Base-by-base conservation (phyloP, 2,797 vertebrate genomes). In the Aplochiton taeniatus region DNA sequence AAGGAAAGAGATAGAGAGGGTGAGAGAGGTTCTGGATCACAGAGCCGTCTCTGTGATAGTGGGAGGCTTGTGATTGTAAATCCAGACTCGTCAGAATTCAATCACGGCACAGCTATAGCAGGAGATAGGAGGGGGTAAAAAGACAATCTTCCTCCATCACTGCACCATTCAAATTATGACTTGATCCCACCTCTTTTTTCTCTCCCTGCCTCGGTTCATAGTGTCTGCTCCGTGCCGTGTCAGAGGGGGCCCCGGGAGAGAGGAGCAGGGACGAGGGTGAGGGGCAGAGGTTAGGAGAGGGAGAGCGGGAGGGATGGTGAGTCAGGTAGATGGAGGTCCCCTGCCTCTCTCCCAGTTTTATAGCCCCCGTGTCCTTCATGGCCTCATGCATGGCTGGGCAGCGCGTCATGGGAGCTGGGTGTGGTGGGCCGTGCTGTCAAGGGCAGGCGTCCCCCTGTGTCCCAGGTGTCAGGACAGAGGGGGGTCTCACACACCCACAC, bases 51-150 rank as follows among this genome's bases (percentile, higher is more conserved):
- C 58, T 8, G 54, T 78, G 75, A 81, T 73, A 71, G 70, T 11
- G 9, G 16, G 13, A 0, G 72, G 65, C 46, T 53, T 61, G 73
- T 63, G 73, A 77, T 82, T 85, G 75, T 77, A 79, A 86, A 87
- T 85, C 75, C 58, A 70, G 77, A 79, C 19, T 11, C 12, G 4
- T 73, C 82, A 50, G 63, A 85, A 85, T 86, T 74, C 81, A 89
- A 85, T 85, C 78, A 62, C 63, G 16, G 57, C 44, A 58, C 69
- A 79, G 73, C 67, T 74, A 61, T 54, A 50, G 56, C 53, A 1
- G 45, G 1, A 5, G 17, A 43, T 67, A 20, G 18, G 31, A 11
- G 45, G 17, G n/a, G 10, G 12, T 43, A 42, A 20, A 10, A 53
- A 14, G 48, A 17, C 44, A 17, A 62, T 4, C 64, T 61, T 42